Percentiles rank a stretch among this genome's conserved stretches.
Conservation (phyloP, 2,888 invertebrate species). For the Bellardia bayeri region DNA sequence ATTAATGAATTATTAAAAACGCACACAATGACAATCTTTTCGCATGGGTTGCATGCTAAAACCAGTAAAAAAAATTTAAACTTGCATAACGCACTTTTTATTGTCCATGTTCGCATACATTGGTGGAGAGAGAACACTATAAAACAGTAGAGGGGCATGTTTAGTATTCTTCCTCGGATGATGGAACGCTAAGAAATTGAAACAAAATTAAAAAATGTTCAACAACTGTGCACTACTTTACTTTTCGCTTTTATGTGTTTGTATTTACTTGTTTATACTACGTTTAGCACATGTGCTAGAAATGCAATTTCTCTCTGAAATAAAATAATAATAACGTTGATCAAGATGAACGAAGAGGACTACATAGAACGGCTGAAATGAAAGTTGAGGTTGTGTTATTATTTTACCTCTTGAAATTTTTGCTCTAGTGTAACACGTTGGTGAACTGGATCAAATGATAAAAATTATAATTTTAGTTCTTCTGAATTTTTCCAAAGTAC, state of each 20-base stretch:
- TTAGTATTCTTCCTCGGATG: background rate
- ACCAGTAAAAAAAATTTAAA: conserved; percentile 53
- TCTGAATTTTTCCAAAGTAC: too few species aligned
- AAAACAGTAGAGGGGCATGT: background rate
- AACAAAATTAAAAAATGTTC: conserved; percentile 19
- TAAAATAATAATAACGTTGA: too few species aligned
- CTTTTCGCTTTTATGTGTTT: background rate
- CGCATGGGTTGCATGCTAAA: conserved; percentile 18
- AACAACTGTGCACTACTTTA: background rate
- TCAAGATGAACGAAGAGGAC: too few species aligned
- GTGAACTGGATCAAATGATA: too few species aligned
- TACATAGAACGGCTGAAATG: too few species aligned
- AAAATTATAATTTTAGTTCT: too few species aligned
- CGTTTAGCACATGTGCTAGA: too few species aligned
- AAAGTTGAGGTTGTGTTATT: too few species aligned
- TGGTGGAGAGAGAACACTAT: background rate
- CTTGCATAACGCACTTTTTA: conserved; percentile 56
- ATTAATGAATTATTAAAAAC: conserved; percentile 27
- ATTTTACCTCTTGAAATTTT: too few species aligned
- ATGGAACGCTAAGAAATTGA: conserved; percentile 47
- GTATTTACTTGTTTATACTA: too few species aligned
- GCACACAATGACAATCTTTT: conserved; percentile 8
- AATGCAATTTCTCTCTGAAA: too few species aligned
- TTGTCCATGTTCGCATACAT: conserved; percentile 74
- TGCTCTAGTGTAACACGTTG: too few species aligned